A percentile compares a stretch with the other conserved stretches of the same genome.
Conservation (phyloP, 23 tunicate species). For the Clavelina lepadiformis region DNA sequence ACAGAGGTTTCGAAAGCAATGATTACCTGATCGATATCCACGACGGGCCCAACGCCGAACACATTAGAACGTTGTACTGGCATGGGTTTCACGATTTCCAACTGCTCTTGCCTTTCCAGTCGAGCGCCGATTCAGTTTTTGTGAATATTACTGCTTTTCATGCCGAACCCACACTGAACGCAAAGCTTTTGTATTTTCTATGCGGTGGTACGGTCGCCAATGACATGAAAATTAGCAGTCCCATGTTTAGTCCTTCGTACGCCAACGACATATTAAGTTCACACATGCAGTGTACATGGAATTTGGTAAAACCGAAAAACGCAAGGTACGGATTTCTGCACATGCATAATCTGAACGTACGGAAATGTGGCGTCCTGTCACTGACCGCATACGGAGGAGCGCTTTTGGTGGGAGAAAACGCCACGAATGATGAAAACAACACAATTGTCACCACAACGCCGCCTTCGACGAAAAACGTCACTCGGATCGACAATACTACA, state of each 20-base stretch:
- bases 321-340: constrained; percentile 13
- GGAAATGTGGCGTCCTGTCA: constrained; percentile 14
- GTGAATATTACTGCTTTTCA: constrained; percentile 4
- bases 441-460: not conserved
- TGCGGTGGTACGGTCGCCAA: constrained; percentile 11
- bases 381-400: not conserved
- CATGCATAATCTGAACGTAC: not conserved
- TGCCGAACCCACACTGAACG: not conserved
- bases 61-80: not conserved
- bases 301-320: constrained; percentile 12
- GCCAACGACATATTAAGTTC: constrained; percentile 1
- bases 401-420: not conserved
- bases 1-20: not conserved
- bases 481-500: not conserved
- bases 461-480: not conserved
- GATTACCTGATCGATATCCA: constrained; percentile 3
- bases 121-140: constrained; percentile 1
- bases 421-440: not conserved
- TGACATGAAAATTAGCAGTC: constrained; percentile 12
- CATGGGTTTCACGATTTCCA: not conserved
- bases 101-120: not conserved
- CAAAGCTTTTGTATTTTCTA: not conserved
- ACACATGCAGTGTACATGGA: constrained; percentile 25
- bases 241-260: not conserved
- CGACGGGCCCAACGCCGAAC: constrained; percentile 4